Conservation (phyloP, 2,113 vertebrate species). For the Rattus rattus region DNA sequence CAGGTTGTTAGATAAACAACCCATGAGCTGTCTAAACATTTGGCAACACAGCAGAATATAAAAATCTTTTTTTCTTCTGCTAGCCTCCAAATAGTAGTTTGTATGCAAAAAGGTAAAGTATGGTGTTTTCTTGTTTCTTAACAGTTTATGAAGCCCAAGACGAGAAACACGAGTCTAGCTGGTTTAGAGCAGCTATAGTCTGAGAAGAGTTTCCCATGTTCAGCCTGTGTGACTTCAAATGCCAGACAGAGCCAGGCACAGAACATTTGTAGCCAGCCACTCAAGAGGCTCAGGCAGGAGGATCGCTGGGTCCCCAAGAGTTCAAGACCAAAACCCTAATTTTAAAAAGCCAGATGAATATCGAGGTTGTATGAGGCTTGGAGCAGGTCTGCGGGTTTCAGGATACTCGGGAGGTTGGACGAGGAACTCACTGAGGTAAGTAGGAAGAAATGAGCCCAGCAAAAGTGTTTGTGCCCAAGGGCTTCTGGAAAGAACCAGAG, state of each 20-base stretch:
- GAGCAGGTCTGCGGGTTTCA: not conserved
- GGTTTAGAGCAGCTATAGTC: not conserved
- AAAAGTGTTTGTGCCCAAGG: not conserved
- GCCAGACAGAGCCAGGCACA: not conserved
- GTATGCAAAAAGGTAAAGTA: not conserved
- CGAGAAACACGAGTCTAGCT: not conserved
- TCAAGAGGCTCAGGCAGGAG: not conserved
- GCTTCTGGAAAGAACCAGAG: not conserved
- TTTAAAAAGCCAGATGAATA: not conserved
- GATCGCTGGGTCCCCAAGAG: not conserved
- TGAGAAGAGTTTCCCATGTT: not conserved
- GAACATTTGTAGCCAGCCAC: not conserved
- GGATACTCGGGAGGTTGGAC: not conserved
- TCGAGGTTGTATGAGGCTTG: not conserved
- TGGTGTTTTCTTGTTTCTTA: not conserved
- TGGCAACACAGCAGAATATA: not conserved
- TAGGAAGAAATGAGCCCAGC: not conserved
- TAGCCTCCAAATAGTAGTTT: not conserved
- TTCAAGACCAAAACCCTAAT: not conserved
- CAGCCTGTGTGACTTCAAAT: not conserved
- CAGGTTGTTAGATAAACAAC: constrained; percentile 35
- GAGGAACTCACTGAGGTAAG: not conserved
- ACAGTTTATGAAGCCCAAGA: not conserved
- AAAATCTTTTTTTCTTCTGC: not conserved
- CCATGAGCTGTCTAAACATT: constrained; percentile 37